phyloP scores from a whole-genome alignment of 2,113 vertebrate genomes.

The Nipponia nippon region DNA sequence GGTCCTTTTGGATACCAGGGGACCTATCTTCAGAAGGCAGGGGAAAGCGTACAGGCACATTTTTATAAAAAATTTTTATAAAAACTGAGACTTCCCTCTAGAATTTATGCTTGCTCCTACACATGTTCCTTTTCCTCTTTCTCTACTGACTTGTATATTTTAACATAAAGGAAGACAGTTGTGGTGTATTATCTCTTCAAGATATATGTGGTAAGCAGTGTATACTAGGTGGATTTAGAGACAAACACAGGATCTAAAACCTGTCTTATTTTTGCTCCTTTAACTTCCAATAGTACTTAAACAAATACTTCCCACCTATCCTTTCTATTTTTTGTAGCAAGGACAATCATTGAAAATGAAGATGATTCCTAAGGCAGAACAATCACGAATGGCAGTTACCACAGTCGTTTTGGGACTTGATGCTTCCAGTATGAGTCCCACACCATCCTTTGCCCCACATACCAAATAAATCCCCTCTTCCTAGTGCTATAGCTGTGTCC shows the following conservation, averaged over 20 bases:
- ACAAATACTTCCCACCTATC: neutral
- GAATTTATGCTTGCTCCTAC: neutral
- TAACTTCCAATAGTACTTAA: neutral
- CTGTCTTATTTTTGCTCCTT: neutral
- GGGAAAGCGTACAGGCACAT: neutral
- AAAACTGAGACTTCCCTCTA: neutral
- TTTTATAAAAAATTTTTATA: neutral
- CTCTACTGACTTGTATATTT: neutral
- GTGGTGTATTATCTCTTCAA: neutral
- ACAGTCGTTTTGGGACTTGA: neutral
- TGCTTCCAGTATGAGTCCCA: neutral
- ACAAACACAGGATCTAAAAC: neutral
- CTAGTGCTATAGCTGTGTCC: neutral
- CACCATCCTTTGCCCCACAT: neutral
- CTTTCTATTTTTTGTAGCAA: neutral
- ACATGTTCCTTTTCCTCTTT: neutral
- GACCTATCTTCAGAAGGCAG: neutral
- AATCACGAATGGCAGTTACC: neutral
- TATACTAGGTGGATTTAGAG: neutral
- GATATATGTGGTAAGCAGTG: neutral
- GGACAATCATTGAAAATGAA: neutral
- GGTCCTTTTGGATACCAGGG: neutral
- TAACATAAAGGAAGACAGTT: neutral
- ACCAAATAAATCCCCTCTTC: neutral
- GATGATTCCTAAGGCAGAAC: neutral